Conservation (phyloP, 2,888 invertebrate genomes). For the Sericinus montela region DNA sequence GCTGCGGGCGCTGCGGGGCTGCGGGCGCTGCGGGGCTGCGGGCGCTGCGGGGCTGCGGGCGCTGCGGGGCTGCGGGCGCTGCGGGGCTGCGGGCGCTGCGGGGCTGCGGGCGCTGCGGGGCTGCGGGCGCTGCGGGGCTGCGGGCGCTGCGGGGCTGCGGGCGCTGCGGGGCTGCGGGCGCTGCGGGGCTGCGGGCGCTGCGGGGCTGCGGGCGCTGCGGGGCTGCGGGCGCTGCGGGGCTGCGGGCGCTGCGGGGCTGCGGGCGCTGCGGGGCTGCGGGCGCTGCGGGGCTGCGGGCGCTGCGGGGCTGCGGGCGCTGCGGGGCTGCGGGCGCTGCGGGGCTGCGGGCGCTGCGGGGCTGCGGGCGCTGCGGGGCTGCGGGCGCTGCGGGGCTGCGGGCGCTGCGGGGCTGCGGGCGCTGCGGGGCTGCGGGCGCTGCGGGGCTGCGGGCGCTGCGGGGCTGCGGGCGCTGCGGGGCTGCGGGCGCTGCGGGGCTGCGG, state of each 20-base stretch:
- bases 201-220: slow-evolving; percentile 31
- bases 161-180: slow-evolving; percentile 91
- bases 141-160: slow-evolving; percentile 68
- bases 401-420: slow-evolving; percentile 82
- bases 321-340: slow-evolving; percentile 86
- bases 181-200: slow-evolving; percentile 86
- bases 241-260: slow-evolving; percentile 88
- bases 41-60: slow-evolving; percentile 28
- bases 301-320: slow-evolving; percentile 25
- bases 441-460: slow-evolving; percentile 81
- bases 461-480: slow-evolving; percentile 32
- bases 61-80: slow-evolving; percentile 82
- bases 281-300: slow-evolving; percentile 24
- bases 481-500: slow-evolving; percentile 68
- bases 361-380: slow-evolving; percentile 21
- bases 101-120: slow-evolving; percentile 81
- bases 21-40: slow-evolving; percentile 21
- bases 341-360: slow-evolving; percentile 93
- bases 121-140: slow-evolving; percentile 32
- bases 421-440: slow-evolving; percentile 90
- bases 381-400: slow-evolving; percentile 28
- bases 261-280: slow-evolving; percentile 92
- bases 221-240: slow-evolving; percentile 39
- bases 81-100: slow-evolving; percentile 90
- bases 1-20: slow-evolving; percentile 93